These are phyloP conservation scores for Sterrhoptilus dennistouni DNA, from an alignment of 2,113 vertebrate species.

Conservation along the genomic window DNA sequence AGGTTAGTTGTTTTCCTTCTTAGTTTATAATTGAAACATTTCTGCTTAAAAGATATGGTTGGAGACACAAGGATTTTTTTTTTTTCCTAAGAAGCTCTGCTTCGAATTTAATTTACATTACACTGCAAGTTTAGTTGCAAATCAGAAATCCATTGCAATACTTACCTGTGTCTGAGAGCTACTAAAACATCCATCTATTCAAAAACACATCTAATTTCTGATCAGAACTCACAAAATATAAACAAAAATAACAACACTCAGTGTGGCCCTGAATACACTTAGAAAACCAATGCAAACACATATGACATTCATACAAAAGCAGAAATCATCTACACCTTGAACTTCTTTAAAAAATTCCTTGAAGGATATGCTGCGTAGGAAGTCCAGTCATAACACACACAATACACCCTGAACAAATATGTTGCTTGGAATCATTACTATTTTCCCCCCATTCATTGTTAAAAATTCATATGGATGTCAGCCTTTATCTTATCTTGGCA, in stretches of 20 bases:
- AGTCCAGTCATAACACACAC: neutral
- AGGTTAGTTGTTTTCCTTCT: neutral
- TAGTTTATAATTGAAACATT: constrained; percentile 1
- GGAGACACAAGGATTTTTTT: neutral
- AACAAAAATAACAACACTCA: neutral
- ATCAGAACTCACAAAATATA: neutral
- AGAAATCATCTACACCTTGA: neutral
- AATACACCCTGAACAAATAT: constrained; percentile 20
- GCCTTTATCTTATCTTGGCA: constrained; percentile 61
- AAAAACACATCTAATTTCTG: neutral
- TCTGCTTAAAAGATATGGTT: neutral
- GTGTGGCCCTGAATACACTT: neutral
- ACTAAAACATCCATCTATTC: constrained; percentile 19
- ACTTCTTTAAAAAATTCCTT: constrained; percentile 20
- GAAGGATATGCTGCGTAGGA: neutral
- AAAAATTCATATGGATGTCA: constrained; percentile 62
- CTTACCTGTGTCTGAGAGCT: neutral
- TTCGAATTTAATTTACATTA: constrained; percentile 2
- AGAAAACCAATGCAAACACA: neutral
- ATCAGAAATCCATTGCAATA: neutral
- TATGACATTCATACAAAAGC: neutral
- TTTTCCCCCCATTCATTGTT: constrained; percentile 57
- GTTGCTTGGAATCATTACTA: constrained; percentile 31
- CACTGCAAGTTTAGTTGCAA: neutral
- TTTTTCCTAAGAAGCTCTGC: neutral